Evolutionary conservation across 2,888 invertebrate species (phyloP), one percentile per base, ranked within the genome.

Genomic region (Sphinx pinastri): DNA sequence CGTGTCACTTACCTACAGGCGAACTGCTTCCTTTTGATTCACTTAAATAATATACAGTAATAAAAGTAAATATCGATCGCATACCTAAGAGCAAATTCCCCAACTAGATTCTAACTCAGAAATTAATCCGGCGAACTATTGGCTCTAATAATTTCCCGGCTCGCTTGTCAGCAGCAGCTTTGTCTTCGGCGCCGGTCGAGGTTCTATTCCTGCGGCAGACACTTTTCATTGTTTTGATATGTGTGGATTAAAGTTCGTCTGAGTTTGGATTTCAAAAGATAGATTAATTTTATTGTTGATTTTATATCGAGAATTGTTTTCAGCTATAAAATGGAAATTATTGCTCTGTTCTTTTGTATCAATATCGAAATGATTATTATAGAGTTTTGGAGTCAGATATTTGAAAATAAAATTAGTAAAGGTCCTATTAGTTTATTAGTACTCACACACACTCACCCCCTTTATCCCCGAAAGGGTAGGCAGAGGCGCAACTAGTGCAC

Each of bases 181-280:
- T 63, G 19, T 49, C 49, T 63, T 63, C 58, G 14, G 14, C 16
- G 60, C 16, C 4, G 19, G 49, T 19, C 19, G 19, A 63, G 25
- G 19, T 63, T 63, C 47, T 47, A 16, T 63, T 59, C 47, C 47
- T 63, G 60, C 6, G 60, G 47, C 60, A 63, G 38, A 38, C 38
- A 7, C 8, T 5, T 8, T 38, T 38, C 13, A 19, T 25, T 49
- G 19, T 8, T 19, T 49, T 11, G 47, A 47, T 47, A 4, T n/a
- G 12, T 57, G 11, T 57, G 57, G 38, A 38, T 38, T 38, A 38
- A 38, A 38, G 38, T 60, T 47, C 45, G 45, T 60, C 14, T 59
- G 12, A 38, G 11, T 60, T 60, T 11, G 11, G 25, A 13, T 10
- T 38, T 13, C 38, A 38, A 38, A 38, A 8, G 38, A 38, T 5